Base-by-base conservation (phyloP, 2,888 invertebrate species). In the Volucella inanis region DNA sequence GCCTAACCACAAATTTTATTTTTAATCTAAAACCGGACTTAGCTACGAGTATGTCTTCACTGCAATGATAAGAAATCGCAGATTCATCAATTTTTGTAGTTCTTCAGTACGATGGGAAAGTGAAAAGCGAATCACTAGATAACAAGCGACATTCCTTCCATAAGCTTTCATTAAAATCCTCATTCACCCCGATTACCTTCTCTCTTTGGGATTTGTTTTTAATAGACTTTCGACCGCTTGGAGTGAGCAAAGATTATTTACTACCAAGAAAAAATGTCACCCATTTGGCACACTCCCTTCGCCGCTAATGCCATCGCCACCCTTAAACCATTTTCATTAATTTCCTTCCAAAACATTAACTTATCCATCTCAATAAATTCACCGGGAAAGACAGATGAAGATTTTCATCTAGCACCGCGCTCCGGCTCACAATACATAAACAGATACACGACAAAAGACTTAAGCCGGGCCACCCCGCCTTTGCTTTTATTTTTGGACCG, bases 331-430 rank as follows among this genome's bases (percentile, higher is more conserved):
- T 85, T 85, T 87, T 84, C 84, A 74, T 87, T 80, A 79, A 68
- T 80, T 80, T 79, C 71, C 84, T 85, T 84, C 84, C 87, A 74
- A 87, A 86, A 79, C 84, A 85, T 76, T 81, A 82, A 86, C 75
- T 86, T 79, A 85, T 86, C 86, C 86, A 79, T 82, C 82, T 82
- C 79, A 79, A 87, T 82, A 87, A 87, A 87, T 87, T 82, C 76
- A 50, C 72, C 68, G 81, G 68, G 72, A 61, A 87, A 87, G 85
- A 81, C 85, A 85, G 85, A 85, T 85, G 80, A 85, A 85, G 80
- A 85, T 85, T 85, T 81, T 76, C 76, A 71, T 85, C 72, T 72
- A 81, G 70, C 74, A 61, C 67, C 54, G 45, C 62, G 45, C 49
- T 47, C 45, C 61, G 31, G 70, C 39, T 9, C 50, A 54, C 10